phyloP scores from a whole-genome alignment of 2,113 vertebrate genomes.

The Ivindomyrus marchei region DNA sequence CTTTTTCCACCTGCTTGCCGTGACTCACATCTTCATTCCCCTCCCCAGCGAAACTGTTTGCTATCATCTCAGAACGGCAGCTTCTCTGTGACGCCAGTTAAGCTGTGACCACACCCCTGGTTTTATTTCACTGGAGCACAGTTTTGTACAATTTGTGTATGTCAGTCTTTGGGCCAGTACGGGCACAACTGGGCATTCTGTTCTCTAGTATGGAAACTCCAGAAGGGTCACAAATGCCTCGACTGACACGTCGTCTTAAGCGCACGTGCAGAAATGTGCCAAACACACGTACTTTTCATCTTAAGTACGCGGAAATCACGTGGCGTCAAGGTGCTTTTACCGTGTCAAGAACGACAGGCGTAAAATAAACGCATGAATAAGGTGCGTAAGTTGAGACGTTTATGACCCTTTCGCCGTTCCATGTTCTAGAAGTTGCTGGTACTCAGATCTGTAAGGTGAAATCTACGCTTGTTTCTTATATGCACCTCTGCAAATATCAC shows the following conservation, averaged over 20 bases:
- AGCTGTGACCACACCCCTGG: neutral
- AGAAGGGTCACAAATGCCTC: too few species aligned
- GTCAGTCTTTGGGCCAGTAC: neutral
- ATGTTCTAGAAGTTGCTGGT: neutral
- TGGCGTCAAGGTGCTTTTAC: too few species aligned
- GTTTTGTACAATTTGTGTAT: neutral
- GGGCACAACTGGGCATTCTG: neutral
- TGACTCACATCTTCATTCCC: neutral
- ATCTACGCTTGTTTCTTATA: neutral
- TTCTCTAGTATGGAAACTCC: neutral
- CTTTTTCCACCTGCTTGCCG: neutral
- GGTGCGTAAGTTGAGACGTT: too few species aligned
- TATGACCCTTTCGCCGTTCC: too few species aligned
- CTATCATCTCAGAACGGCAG: neutral
- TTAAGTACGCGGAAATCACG: too few species aligned
- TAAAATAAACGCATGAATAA: too few species aligned
- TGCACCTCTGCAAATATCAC: neutral
- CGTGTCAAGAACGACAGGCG: too few species aligned
- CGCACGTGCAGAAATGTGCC: too few species aligned
- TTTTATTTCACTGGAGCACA: neutral
- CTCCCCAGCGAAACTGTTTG: neutral
- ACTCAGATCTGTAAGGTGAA: neutral
- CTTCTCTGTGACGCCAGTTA: neutral
- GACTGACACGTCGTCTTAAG: too few species aligned
- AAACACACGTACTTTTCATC: too few species aligned